A percentile compares a stretch with the other conserved stretches of the same genome.
phyloP scores from a whole-genome alignment of 2,888 invertebrate genomes.

The Drosophila antonietae region DNA sequence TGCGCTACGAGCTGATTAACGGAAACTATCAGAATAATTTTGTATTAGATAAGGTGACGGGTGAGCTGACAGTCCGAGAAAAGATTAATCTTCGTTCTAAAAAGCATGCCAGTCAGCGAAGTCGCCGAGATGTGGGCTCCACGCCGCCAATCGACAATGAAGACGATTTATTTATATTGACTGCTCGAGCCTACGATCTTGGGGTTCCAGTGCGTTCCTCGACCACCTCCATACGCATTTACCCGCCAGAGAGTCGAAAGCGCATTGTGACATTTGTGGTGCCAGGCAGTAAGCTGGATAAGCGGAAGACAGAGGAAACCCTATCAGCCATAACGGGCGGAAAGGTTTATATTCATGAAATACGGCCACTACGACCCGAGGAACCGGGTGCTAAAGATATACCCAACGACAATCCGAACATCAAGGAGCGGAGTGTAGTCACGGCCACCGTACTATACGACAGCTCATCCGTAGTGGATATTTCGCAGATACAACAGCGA shows the following conservation, averaged over 20 bases:
- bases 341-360: slow-evolving; percentile 90
- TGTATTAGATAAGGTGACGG: slow-evolving; percentile 90
- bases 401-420: slow-evolving; percentile 84
- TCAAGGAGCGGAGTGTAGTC: slow-evolving; percentile 89
- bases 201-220: slow-evolving; percentile 92
- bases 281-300: slow-evolving; percentile 91
- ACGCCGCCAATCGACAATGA: slow-evolving; percentile 33
- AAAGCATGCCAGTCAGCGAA: slow-evolving; percentile 75
- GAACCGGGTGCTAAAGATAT: slow-evolving; percentile 87
- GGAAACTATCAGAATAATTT: slow-evolving; percentile 92
- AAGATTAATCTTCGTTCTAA: slow-evolving; percentile 82
- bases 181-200: slow-evolving; percentile 92
- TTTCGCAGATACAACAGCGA: slow-evolving; percentile 89
- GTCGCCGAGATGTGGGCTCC: slow-evolving; percentile 41
- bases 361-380: slow-evolving; percentile 88
- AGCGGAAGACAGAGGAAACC: slow-evolving; percentile 90
- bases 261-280: slow-evolving; percentile 93
- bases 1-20: slow-evolving; percentile 92
- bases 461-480: slow-evolving; percentile 89
- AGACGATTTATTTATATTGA: slow-evolving; percentile 86
- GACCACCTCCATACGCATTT: slow-evolving; percentile 90
- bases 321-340: slow-evolving; percentile 92
- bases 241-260: slow-evolving; percentile 91
- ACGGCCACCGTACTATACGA: slow-evolving; percentile 89
- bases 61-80: slow-evolving; percentile 89